Conservation (phyloP, 1,140 invertebrate species). For the Drosophila rufa region DNA sequence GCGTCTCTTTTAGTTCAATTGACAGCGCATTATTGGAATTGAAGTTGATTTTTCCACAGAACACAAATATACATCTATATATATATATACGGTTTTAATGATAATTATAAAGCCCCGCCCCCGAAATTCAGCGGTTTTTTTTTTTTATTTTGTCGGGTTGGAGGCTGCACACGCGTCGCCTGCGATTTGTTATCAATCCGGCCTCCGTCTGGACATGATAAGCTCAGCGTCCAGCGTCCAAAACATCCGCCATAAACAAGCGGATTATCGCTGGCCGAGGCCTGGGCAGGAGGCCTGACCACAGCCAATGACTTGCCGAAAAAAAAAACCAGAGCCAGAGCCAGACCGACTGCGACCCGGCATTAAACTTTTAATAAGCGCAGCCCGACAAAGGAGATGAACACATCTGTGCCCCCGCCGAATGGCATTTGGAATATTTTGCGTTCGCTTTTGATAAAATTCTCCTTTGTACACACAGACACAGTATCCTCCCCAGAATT, state of each 20-base stretch:
- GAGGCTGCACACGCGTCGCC: constrained; percentile 38
- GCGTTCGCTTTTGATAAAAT: constrained; percentile 46
- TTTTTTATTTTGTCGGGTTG: constrained; percentile 1
- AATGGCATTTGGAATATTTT: constrained; percentile 48
- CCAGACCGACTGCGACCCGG: constrained; percentile 8
- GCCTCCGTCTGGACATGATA: constrained; percentile 53
- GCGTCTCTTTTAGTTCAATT: constrained; percentile 31
- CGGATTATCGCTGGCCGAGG: constrained; percentile 40
- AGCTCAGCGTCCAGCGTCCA: constrained; percentile 24
- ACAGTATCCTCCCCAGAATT: constrained; percentile 21
- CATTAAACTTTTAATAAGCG: constrained; percentile 43
- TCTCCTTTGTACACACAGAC: constrained; percentile 27
- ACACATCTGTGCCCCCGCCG: constrained; percentile 12
- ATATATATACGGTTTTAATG: constrained; percentile 7
- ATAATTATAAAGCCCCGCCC: constrained; percentile 7
- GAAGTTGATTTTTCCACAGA: constrained; percentile 53
- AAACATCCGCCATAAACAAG: constrained; percentile 74
- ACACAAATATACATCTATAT: constrained; percentile 49
- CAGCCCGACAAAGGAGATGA: constrained; percentile 35
- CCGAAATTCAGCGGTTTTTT: constrained; percentile 3
- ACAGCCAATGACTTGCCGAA: constrained; percentile 61
- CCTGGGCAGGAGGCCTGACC: constrained; percentile 66
- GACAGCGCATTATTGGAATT: constrained; percentile 56
- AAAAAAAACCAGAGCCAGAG: constrained; percentile 3
- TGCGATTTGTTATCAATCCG: constrained; percentile 29